Evolutionary conservation across 2,113 vertebrate species (phyloP), one percentile per base, ranked within the genome.

Genomic region (Myrmophylax atrothorax): DNA sequence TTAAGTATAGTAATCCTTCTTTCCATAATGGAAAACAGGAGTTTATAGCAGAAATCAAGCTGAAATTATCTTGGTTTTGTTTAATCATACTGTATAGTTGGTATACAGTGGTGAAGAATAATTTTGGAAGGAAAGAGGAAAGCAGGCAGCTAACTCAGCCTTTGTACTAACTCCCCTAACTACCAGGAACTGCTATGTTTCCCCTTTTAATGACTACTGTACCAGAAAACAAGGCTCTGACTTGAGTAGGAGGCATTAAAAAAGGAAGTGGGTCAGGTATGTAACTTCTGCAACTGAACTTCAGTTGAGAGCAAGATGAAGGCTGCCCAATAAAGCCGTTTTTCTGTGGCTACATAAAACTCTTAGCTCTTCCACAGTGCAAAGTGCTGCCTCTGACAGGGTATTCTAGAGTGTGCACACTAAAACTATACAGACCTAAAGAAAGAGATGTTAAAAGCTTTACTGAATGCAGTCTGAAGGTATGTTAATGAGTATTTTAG

Each of bases 381-480:
- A 4, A 18, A 37, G 19, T 59, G 56, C 31, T 80, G 37, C 42
- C 26, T 47, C 29, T 72, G 28, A 50, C 18, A 53, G 40, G 1
- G 0, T 14, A 9, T 70, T 80, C 25, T 62, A 6, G 4, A 10
- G 18, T 33, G 28, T 31, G 50, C 2, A 1, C 14, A 5, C 14
- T 58, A 44, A 58, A 40, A 19, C 19, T 40, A 20, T 1, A 1
- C 5, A 81, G 10, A 59, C 33, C 33, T 84, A 59, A 47, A 78
- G 56, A 75, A 84, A 59, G 55, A 49, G 12, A 26, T 25, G 17
- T 23, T 52, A 46, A 74, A 77, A 66, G 12, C 60, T 80, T 60
- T 47, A 37, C 25, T 55, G 26, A 66, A 69, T 46, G 24, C 10
- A 53, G 35, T 59, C 26, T 47, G 10, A 55, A 89, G 22, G 35